phyloP scores from a whole-genome alignment of 2,888 invertebrate species.

The Azorinus chamasolen region DNA sequence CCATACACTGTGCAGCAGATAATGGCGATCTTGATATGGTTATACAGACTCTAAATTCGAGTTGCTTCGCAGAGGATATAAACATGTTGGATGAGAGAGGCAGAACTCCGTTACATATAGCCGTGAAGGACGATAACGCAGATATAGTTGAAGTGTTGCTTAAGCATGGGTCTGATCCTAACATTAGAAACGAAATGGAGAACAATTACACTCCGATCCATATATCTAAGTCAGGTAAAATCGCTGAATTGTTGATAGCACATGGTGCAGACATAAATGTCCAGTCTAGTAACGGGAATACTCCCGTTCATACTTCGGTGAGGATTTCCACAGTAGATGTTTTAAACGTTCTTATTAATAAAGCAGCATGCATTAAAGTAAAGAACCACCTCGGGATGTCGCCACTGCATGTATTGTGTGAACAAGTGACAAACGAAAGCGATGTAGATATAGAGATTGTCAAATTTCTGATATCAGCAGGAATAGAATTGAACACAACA shows the following conservation, averaged over 20 bases:
- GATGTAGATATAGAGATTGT: neutral
- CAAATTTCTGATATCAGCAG: constrained; percentile 6
- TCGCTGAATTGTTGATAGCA: no score
- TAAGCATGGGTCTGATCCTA: constrained; percentile 3
- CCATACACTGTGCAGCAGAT: constrained; percentile 8
- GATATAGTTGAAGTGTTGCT: constrained; percentile 5
- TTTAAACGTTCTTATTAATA: no score
- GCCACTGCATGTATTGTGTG: no score
- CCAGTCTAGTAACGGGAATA: neutral
- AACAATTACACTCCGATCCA: no score
- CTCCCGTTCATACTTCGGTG: constrained; percentile 3
- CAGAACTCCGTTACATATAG: no score
- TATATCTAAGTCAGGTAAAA: no score
- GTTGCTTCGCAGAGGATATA: neutral
- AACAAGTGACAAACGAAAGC: no score
- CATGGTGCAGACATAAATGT: no score
- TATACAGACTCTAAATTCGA: neutral
- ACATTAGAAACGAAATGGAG: neutral
- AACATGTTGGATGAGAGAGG: constrained; percentile 1
- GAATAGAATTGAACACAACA: constrained; percentile 12
- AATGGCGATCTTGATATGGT: neutral
- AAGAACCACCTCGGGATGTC: no score
- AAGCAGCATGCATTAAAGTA: no score
- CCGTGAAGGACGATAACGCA: neutral
- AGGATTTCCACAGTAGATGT: no score